Percentiles rank a stretch among this genome's conserved stretches.
phyloP scores from a whole-genome alignment of 2,888 invertebrate species.

The Bursaphelenchus okinawaensis region DNA sequence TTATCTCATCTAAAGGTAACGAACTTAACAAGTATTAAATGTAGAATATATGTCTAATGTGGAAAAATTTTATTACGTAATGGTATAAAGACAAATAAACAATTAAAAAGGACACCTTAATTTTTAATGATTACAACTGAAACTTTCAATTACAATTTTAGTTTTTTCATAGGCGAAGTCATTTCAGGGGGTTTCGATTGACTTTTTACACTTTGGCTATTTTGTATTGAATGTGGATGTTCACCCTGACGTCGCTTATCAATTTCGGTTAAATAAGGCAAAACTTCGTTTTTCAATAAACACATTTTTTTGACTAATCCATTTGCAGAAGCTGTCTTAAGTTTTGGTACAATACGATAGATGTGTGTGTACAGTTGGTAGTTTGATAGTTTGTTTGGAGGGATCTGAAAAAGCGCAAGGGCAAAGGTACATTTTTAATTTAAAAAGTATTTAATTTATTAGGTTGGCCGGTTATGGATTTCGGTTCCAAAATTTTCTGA shows the following conservation, averaged over 20 bases:
- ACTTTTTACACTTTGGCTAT: too few species aligned
- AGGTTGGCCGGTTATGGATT: too few species aligned
- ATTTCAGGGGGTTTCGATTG: neutral
- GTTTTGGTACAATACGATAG: neutral
- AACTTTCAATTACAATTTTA: neutral
- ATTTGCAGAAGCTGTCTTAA: neutral
- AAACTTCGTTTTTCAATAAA: neutral
- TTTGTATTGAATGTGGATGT: too few species aligned
- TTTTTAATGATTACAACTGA: neutral
- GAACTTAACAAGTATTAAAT: neutral
- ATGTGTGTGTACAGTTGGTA: neutral
- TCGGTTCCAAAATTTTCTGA: too few species aligned
- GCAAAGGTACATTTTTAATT: too few species aligned
- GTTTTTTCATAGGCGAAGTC: neutral
- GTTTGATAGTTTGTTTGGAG: neutral
- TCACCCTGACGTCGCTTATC: neutral
- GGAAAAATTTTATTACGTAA: neutral
- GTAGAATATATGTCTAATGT: neutral
- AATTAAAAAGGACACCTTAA: neutral
- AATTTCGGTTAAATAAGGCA: neutral
- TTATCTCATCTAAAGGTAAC: constrained; percentile 21
- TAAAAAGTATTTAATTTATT: too few species aligned
- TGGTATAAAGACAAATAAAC: neutral
- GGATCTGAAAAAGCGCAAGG: neutral
- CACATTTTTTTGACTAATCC: neutral